Evolutionary conservation across 1,140 invertebrate genomes (phyloP).

Genomic region (Trachymyrmex cornetzi): DNA sequence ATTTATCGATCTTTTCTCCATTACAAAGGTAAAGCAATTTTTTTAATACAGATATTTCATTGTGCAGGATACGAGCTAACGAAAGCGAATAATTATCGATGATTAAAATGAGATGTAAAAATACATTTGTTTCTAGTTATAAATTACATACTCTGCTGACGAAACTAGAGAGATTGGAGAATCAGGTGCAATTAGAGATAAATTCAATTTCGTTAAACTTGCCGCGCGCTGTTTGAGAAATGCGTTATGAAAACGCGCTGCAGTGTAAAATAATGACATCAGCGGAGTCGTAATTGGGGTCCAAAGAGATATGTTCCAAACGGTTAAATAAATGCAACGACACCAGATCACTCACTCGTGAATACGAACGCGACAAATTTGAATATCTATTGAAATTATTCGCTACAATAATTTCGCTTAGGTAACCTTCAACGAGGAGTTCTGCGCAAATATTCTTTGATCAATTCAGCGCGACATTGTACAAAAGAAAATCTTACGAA

Average conservation of each 20-base stretch:
- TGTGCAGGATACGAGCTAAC: background rate
- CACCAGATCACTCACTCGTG: background rate
- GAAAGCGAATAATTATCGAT: background rate
- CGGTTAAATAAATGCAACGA: conserved; percentile 28
- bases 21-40: background rate
- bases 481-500: conserved; percentile 8
- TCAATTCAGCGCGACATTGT: conserved; percentile 11
- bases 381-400: conserved; percentile 6
- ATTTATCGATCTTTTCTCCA: background rate
- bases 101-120: background rate
- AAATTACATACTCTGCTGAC: background rate
- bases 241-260: conserved; percentile 36
- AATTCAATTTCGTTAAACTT: conserved; percentile 41
- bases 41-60: background rate
- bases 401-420: conserved; percentile 24
- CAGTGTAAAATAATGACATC: conserved; percentile 14
- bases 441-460: conserved; percentile 5
- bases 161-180: background rate
- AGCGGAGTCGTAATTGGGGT: conserved; percentile 26
- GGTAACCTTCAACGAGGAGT: background rate
- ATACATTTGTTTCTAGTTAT: background rate
- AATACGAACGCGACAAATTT: conserved; percentile 25
- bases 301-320: background rate
- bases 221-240: conserved; percentile 30
- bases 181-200: conserved; percentile 19